Evolutionary conservation across 2,113 vertebrate species (phyloP).

Genomic region (Phaethon lepturus): DNA sequence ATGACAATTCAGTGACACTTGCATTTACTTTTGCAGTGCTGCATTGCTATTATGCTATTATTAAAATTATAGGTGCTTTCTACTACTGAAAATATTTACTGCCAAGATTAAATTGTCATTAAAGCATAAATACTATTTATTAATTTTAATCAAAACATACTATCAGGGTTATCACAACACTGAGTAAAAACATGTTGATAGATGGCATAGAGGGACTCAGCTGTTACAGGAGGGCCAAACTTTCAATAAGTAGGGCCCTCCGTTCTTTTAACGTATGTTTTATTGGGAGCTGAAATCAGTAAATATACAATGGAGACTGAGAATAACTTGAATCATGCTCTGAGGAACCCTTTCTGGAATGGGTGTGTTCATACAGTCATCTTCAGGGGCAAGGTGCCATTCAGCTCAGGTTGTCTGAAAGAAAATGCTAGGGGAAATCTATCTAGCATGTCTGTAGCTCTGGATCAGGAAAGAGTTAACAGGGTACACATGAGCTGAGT

Average conservation of each 20-base stretch:
- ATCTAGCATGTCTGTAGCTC: not conserved
- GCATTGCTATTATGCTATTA: not conserved
- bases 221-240: not conserved
- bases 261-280: not conserved
- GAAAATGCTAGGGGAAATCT: not conserved
- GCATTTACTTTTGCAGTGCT: not conserved
- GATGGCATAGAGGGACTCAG: not conserved
- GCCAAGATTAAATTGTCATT: not conserved
- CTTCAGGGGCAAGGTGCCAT: not conserved
- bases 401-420: not conserved
- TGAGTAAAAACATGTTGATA: not conserved
- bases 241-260: not conserved
- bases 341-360: not conserved
- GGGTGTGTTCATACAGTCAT: not conserved
- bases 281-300: not conserved
- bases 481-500: not conserved
- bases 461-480: not conserved
- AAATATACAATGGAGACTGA: not conserved
- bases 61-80: not conserved
- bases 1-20: not conserved
- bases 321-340: not conserved
- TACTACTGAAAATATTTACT: not conserved
- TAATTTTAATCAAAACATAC: not conserved
- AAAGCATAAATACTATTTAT: not conserved
- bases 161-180: not conserved